phyloP scores from a whole-genome alignment of 2,113 vertebrate species.

The Nerophis ophidion region DNA sequence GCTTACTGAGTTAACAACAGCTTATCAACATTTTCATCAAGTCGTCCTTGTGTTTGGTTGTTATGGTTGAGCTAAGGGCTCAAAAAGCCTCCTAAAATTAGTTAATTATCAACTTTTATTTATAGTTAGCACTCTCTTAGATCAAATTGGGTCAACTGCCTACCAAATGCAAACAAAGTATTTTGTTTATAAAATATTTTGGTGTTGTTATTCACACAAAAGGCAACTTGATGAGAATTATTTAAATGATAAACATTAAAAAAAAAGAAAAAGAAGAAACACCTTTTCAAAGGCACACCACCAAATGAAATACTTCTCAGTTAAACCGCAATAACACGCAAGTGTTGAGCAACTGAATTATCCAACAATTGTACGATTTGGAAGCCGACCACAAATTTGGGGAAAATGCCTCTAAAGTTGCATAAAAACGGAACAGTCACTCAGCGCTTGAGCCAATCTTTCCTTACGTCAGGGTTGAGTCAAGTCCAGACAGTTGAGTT shows the following conservation, averaged over 20 bases:
- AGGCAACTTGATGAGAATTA: conserved; percentile 63
- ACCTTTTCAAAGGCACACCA: conserved; percentile 68
- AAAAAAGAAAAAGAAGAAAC: conserved; percentile 44
- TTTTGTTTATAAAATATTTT: neutral
- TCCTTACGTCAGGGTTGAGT: no score
- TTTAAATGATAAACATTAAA: conserved; percentile 60
- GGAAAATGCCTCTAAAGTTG: no score
- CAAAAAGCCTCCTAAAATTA: rapidly evolving
- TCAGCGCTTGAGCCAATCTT: no score
- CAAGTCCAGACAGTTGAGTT: no score
- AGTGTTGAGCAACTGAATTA: no score
- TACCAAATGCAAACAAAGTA: neutral
- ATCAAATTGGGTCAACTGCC: neutral
- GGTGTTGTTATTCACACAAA: conserved; percentile 25
- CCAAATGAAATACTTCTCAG: conserved; percentile 32
- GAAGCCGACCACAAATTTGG: no score
- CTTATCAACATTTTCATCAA: conserved; percentile 61
- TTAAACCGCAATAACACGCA: neutral
- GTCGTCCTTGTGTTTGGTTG: conserved; percentile 40
- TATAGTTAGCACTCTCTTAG: neutral
- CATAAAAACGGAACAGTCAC: no score
- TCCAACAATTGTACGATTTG: no score
- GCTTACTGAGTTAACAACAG: conserved; percentile 45
- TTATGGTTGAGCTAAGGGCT: conserved; percentile 13
- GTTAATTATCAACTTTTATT: conserved; percentile 19